These are phyloP conservation scores for Cantharis rustica DNA, from an alignment of 2,888 invertebrate species.

Conservation along the genomic window DNA sequence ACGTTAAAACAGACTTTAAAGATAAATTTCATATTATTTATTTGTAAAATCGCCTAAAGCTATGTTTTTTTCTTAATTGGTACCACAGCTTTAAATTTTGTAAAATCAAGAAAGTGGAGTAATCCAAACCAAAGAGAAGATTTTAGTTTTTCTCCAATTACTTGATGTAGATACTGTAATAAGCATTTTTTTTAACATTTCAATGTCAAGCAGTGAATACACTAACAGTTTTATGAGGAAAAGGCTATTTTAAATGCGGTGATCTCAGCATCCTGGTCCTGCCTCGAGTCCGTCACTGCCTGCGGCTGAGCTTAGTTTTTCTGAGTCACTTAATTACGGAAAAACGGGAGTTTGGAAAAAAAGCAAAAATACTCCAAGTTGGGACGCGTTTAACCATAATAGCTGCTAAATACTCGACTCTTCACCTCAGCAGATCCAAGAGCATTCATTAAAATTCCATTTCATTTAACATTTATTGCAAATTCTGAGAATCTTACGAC, in stretches of 20 bases:
- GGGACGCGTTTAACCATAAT: background rate
- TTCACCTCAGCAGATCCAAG: background rate
- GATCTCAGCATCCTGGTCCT: background rate
- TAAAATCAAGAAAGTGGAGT: too few species aligned
- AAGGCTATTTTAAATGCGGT: background rate
- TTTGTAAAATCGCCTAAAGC: too few species aligned
- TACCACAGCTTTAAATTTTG: too few species aligned
- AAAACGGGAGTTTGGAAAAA: background rate
- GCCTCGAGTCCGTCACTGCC: background rate
- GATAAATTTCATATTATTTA: too few species aligned
- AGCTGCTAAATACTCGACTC: background rate
- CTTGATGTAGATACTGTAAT: too few species aligned
- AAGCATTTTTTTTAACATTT: background rate
- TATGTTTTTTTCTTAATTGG: too few species aligned
- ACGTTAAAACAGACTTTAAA: too few species aligned
- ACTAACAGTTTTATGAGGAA: background rate
- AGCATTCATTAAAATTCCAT: background rate
- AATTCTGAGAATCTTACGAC: background rate
- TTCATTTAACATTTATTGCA: background rate
- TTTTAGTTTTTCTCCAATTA: background rate
- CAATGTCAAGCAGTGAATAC: background rate
- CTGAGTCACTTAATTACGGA: background rate
- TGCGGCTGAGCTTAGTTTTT: background rate
- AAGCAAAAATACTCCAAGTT: background rate
- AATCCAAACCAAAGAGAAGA: background rate